Evolutionary conservation across 2,888 invertebrate genomes (phyloP).

Genomic region (Brachyopa scutellaris): DNA sequence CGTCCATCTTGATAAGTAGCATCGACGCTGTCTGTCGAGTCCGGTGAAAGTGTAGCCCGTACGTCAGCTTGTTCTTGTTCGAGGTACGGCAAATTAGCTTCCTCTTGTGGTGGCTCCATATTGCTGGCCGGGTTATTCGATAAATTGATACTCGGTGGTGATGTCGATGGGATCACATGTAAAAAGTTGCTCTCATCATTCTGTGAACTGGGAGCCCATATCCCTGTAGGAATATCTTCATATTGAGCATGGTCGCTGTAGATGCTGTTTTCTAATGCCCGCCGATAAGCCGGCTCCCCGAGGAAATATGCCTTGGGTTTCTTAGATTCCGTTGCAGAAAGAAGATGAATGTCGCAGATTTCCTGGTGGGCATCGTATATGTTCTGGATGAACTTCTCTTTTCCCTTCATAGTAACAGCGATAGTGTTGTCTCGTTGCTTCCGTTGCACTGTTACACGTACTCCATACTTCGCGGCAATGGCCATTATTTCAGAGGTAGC

Average conservation of each 20-base stretch:
- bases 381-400: slow-evolving; percentile 92
- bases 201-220: slow-evolving; percentile 44
- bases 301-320: slow-evolving; percentile 87
- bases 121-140: slow-evolving; percentile 56
- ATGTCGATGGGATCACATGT: background rate
- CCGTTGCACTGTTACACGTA: slow-evolving; percentile 91
- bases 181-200: slow-evolving; percentile 29
- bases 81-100: slow-evolving; percentile 21
- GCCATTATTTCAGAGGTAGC: slow-evolving; percentile 85
- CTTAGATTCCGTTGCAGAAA: slow-evolving; percentile 86
- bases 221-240: slow-evolving; percentile 36
- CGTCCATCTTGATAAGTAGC: slow-evolving; percentile 12
- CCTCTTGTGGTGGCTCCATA: slow-evolving; percentile 67
- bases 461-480: slow-evolving; percentile 91
- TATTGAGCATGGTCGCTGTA: slow-evolving; percentile 73
- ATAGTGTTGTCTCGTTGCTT: slow-evolving; percentile 94
- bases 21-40: slow-evolving; percentile 63
- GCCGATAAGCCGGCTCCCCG: slow-evolving; percentile 69
- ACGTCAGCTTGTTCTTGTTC: background rate
- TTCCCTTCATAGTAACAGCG: slow-evolving; percentile 94
- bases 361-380: slow-evolving; percentile 94
- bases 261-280: slow-evolving; percentile 62
- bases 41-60: slow-evolving; percentile 62
- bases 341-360: slow-evolving; percentile 86
- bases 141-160: background rate